Conservation (phyloP, 2,113 vertebrate species). For the Notarius quadriscutis region DNA sequence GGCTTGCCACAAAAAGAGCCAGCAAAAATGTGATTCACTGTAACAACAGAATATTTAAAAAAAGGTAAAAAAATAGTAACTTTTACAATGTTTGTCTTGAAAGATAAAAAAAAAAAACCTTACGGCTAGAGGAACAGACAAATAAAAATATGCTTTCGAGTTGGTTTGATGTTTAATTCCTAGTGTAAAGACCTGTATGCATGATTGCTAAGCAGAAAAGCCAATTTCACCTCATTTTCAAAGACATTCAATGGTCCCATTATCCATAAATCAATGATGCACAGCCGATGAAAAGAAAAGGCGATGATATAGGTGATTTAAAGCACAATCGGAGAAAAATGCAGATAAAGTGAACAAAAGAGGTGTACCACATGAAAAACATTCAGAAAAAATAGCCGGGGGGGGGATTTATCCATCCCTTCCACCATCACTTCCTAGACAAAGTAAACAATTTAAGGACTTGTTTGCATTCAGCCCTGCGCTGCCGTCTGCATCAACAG, state of each 20-base stretch:
- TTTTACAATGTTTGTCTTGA: slow-evolving; percentile 13
- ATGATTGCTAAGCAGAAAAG: slow-evolving; percentile 27
- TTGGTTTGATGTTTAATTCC: not conserved
- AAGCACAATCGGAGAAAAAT: slow-evolving; percentile 35
- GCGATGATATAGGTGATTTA: slow-evolving; percentile 52
- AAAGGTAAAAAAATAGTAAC: slow-evolving; percentile 28
- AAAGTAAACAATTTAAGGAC: slow-evolving; percentile 88
- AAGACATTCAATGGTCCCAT: slow-evolving; percentile 34
- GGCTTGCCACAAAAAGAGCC: not conserved
- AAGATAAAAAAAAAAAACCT: not conserved
- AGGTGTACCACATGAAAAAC: slow-evolving; percentile 58
- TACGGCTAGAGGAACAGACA: not conserved
- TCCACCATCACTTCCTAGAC: slow-evolving; percentile 77
- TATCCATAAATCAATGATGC: slow-evolving; percentile 35
- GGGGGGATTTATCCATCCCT: slow-evolving; percentile 50
- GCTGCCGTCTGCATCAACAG: slow-evolving; percentile 86
- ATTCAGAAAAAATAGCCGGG: not conserved
- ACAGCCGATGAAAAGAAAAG: not conserved
- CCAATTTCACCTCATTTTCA: slow-evolving; percentile 16
- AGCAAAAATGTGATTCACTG: not conserved
- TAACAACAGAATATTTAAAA: slow-evolving; percentile 13
- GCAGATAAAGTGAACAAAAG: slow-evolving; percentile 69
- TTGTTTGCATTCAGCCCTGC: slow-evolving; percentile 91
- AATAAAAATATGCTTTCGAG: not conserved
- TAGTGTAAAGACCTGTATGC: not conserved